Evolutionary conservation across 2,113 vertebrate species (phyloP).

Genomic region (Macheiramphus alcinus): DNA sequence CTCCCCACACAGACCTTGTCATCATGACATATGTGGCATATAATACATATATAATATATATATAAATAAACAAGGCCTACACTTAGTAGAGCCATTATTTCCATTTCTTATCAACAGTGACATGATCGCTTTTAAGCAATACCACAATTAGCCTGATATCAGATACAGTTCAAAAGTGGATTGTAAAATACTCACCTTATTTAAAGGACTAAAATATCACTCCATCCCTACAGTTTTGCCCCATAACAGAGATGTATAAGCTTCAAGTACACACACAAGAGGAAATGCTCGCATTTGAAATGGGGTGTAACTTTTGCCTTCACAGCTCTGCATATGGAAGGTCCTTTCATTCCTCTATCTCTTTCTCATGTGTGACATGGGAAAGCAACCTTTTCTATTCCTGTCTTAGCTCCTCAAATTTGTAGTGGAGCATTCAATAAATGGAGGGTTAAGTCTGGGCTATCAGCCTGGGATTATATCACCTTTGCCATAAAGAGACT

Average conservation of each 20-base stretch:
- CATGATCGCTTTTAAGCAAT: not conserved
- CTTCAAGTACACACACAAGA: rapidly evolving
- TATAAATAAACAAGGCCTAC: not conserved
- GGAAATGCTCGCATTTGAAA: not conserved
- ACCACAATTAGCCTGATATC: not conserved
- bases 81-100: not conserved
- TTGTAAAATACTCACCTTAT: not conserved
- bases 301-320: not conserved
- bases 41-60: too few species aligned
- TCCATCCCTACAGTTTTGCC: not conserved
- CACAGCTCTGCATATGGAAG: not conserved
- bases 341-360: not conserved
- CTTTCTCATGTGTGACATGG: not conserved
- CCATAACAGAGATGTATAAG: not conserved
- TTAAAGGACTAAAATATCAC: not conserved
- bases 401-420: not conserved
- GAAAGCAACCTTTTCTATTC: not conserved
- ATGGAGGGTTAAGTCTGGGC: not conserved
- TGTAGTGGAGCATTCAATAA: not conserved
- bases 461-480: not conserved
- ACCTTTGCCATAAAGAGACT: not conserved
- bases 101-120: not conserved
- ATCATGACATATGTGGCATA: too few species aligned
- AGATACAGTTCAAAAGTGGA: not conserved
- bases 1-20: not conserved